Percentiles rank a stretch among this genome's conserved stretches.
Conservation (phyloP, 64 coral and sea anemone species). For the Trachythela sp. region DNA sequence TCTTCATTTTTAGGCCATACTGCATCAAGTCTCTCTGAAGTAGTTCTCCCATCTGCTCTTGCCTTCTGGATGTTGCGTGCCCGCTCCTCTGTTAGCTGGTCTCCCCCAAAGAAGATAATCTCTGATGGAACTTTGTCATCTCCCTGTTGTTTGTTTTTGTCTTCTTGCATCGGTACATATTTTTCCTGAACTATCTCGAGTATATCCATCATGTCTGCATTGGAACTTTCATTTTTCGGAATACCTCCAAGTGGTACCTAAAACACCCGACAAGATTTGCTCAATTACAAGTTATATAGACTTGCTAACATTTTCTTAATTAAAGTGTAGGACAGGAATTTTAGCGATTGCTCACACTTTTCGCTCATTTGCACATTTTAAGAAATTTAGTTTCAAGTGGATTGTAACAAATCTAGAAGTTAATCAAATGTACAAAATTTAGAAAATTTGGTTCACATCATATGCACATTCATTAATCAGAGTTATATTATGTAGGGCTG, state of each 20-base stretch:
- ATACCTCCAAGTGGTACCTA: slow-evolving; percentile 45
- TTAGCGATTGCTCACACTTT: no score
- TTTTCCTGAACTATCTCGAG: slow-evolving; percentile 35
- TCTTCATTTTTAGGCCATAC: slow-evolving; percentile 49
- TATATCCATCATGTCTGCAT: slow-evolving; percentile 57
- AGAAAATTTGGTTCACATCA: no score
- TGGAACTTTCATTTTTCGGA: slow-evolving; percentile 45
- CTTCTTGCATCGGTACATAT: slow-evolving; percentile 50
- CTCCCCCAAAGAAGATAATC: slow-evolving; percentile 40
- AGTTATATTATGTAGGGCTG: no score
- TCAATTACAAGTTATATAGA: background rate
- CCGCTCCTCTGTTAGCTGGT: slow-evolving; percentile 53
- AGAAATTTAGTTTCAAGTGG: no score
- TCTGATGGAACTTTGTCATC: background rate
- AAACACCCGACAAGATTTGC: no score
- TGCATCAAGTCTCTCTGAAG: background rate
- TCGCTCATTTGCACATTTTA: no score
- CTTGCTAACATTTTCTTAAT: background rate
- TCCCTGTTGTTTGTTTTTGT: no score
- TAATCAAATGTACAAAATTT: no score
- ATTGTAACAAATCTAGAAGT: no score
- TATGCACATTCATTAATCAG: no score
- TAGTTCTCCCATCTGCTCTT: slow-evolving; percentile 27
- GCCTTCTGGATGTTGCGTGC: slow-evolving; percentile 42
- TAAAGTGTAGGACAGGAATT: no score